Conservation (phyloP, 2,113 vertebrate genomes). For the Rhea pennata region DNA sequence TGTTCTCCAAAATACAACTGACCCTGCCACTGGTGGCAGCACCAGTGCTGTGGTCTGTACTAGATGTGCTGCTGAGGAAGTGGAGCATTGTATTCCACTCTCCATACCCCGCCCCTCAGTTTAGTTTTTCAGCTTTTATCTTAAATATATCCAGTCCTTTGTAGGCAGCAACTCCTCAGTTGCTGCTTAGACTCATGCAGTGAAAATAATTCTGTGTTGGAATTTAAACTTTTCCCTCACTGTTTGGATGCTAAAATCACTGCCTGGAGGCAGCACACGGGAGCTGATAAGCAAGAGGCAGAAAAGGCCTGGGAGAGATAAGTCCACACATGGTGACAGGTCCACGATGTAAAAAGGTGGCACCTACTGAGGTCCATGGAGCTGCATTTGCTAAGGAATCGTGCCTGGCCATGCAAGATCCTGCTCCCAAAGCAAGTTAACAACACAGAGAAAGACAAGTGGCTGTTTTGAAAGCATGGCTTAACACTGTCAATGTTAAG, state of each 20-base stretch:
- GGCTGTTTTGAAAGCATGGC: not conserved
- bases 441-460: not conserved
- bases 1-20: fast-evolving
- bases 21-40: not conserved
- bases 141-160: not conserved
- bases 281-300: not conserved
- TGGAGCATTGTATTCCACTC: fast-evolving
- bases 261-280: not conserved
- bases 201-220: not conserved
- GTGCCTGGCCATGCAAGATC: not conserved
- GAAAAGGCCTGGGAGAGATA: not conserved
- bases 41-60: fast-evolving
- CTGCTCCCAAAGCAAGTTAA: too few species aligned
- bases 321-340: fast-evolving
- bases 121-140: not conserved
- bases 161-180: not conserved
- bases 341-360: too few species aligned
- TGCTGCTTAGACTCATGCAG: not conserved
- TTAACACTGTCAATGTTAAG: not conserved
- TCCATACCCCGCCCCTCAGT: fast-evolving
- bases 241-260: not conserved
- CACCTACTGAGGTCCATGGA: not conserved
- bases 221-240: not conserved
- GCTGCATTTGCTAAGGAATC: not conserved
- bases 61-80: fast-evolving